Conservation (phyloP, 1,140 invertebrate genomes). For the Papilio helenus region DNA sequence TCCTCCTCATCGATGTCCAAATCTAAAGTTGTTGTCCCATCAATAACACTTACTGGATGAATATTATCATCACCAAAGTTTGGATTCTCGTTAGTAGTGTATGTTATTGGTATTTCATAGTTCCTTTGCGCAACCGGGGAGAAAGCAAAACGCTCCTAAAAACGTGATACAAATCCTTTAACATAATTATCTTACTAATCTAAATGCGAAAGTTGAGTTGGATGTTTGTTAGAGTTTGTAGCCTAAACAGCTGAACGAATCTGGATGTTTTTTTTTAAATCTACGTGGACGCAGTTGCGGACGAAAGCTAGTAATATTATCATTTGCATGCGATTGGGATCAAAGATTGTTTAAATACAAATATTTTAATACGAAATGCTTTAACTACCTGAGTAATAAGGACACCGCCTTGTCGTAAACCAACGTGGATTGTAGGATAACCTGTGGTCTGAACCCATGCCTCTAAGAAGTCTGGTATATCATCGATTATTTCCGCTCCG, state of each 20-base stretch:
- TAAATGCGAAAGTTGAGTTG: too few species aligned
- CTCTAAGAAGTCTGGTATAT: slow-evolving; percentile 83
- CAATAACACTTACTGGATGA: slow-evolving; percentile 50
- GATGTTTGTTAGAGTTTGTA: too few species aligned
- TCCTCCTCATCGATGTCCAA: slow-evolving; percentile 64
- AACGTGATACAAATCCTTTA: neutral
- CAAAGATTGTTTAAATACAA: neutral
- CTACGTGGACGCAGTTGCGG: too few species aligned
- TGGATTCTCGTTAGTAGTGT: slow-evolving; percentile 58
- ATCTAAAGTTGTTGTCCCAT: slow-evolving; percentile 50
- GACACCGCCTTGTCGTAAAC: slow-evolving; percentile 56
- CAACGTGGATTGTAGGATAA: slow-evolving; percentile 83
- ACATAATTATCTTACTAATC: too few species aligned
- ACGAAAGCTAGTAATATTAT: too few species aligned
- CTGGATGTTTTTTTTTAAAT: too few species aligned
- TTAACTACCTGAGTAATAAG: slow-evolving; percentile 60
- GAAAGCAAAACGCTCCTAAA: slow-evolving; percentile 67
- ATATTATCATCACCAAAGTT: slow-evolving; percentile 58
- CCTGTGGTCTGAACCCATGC: slow-evolving; percentile 86
- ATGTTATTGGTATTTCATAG: slow-evolving; percentile 65
- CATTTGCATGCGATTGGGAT: too few species aligned
- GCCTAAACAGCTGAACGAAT: too few species aligned
- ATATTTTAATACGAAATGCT: neutral
- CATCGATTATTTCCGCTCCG: slow-evolving; percentile 43
- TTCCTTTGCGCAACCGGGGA: slow-evolving; percentile 38